These are phyloP conservation scores for Oplegnathus fasciatus DNA, from an alignment of 2,113 vertebrate species.

Conservation along the genomic window DNA sequence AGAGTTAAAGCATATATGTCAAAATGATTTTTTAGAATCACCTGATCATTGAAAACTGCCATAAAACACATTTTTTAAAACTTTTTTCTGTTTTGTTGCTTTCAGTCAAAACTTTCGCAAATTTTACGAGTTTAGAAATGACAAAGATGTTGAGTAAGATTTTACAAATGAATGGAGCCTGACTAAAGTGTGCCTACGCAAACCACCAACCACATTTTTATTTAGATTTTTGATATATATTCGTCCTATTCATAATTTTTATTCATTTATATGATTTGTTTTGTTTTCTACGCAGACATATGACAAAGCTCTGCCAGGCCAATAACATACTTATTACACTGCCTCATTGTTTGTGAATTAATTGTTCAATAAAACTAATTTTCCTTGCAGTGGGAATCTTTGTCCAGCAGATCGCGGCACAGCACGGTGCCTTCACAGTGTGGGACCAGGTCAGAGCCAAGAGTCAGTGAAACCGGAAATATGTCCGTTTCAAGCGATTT, in stretches of 20 bases:
- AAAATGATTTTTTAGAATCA: background rate
- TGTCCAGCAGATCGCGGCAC: background rate
- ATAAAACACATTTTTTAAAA: background rate
- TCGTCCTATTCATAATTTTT: background rate
- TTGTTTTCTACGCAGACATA: background rate
- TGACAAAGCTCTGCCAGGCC: background rate
- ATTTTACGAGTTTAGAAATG: background rate
- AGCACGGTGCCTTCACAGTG: background rate
- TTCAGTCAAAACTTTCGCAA: background rate
- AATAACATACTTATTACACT: background rate
- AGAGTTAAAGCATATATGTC: background rate
- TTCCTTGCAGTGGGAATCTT: slow-evolving; percentile 1
- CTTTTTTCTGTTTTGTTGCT: background rate
- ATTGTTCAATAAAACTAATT: background rate
- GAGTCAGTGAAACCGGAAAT: background rate
- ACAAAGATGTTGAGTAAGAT: background rate
- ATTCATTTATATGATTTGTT: background rate
- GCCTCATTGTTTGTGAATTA: background rate
- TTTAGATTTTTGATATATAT: background rate
- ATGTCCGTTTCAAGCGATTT: no score
- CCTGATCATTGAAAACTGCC: background rate
- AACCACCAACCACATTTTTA: background rate
- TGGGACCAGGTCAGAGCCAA: slow-evolving; percentile 6
- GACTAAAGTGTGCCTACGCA: no score
- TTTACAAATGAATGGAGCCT: background rate